These are phyloP conservation scores for Emberiza fucata DNA, from an alignment of 2,113 vertebrate genomes.

Conservation along the genomic window DNA sequence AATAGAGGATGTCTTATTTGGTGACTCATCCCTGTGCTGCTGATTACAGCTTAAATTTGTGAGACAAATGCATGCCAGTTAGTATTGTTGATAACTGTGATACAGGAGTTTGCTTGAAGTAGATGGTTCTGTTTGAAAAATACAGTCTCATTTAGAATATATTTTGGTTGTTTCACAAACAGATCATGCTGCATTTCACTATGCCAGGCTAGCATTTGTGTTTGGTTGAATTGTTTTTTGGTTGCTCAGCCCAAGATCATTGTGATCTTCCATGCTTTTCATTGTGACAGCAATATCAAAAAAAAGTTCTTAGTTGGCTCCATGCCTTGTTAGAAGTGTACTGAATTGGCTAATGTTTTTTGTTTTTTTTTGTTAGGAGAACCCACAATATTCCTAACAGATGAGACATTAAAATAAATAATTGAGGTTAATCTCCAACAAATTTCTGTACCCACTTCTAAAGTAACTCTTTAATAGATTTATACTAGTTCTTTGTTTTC, in stretches of 20 bases:
- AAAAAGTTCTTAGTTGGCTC: neutral
- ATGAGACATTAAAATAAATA: neutral
- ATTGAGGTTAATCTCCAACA: neutral
- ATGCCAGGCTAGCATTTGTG: neutral
- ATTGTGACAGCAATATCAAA: neutral
- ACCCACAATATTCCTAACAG: neutral
- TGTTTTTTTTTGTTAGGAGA: neutral
- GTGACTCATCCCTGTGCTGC: neutral
- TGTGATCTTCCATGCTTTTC: neutral
- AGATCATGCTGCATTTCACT: neutral
- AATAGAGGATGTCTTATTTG: neutral
- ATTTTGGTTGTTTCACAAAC: constrained; percentile 15
- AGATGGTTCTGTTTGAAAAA: neutral
- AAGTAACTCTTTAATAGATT: neutral
- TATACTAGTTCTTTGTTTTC: neutral
- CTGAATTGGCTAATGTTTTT: neutral
- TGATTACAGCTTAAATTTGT: neutral
- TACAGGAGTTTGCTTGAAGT: neutral
- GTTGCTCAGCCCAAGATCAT: neutral
- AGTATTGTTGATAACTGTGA: neutral
- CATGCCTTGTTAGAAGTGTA: neutral
- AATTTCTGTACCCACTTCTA: neutral
- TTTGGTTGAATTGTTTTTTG: neutral
- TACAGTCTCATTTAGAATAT: neutral
- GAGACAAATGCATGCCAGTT: neutral